Conservation (phyloP, 2,113 vertebrate species). For the Anarrhichthys ocellatus region DNA sequence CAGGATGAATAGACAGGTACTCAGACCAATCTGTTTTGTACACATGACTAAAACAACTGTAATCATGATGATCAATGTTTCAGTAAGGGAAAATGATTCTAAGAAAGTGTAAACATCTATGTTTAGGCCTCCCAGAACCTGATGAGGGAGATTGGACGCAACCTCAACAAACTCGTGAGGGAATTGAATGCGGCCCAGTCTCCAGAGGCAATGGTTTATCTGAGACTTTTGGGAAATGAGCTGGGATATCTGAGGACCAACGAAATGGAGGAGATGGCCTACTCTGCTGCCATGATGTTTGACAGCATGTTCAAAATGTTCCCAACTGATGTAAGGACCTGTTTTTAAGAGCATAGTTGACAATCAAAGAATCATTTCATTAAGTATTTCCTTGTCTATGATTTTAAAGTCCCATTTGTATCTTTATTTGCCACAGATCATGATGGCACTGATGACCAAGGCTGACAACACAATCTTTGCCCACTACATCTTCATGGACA, state of each 20-base stretch:
- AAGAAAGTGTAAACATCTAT: neutral
- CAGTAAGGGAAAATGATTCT: neutral
- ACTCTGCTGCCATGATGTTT: constrained; percentile 71
- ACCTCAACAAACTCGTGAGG: constrained; percentile 86
- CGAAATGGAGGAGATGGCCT: constrained; percentile 84
- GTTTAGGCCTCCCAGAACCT: constrained; percentile 82
- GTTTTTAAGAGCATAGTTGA: neutral
- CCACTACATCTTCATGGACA: constrained; percentile 98
- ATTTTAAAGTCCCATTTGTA: neutral
- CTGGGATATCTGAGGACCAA: constrained; percentile 90
- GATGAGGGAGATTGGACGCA: constrained; percentile 84
- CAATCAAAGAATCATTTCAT: neutral
- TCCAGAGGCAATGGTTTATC: constrained; percentile 92
- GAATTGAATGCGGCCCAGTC: constrained; percentile 82
- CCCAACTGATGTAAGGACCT: constrained; percentile 76
- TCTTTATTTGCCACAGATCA: constrained; percentile 59
- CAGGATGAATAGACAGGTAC: constrained; percentile 81
- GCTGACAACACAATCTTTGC: constrained; percentile 87
- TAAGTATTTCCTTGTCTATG: neutral
- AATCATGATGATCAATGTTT: neutral
- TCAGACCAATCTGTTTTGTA: neutral
- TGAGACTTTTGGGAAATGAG: constrained; percentile 91
- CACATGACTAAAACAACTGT: neutral
- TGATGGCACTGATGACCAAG: constrained; percentile 84
- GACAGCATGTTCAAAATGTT: constrained; percentile 79